phyloP scores from a whole-genome alignment of 2,888 invertebrate species.

The Lasioglossum figueresi region DNA sequence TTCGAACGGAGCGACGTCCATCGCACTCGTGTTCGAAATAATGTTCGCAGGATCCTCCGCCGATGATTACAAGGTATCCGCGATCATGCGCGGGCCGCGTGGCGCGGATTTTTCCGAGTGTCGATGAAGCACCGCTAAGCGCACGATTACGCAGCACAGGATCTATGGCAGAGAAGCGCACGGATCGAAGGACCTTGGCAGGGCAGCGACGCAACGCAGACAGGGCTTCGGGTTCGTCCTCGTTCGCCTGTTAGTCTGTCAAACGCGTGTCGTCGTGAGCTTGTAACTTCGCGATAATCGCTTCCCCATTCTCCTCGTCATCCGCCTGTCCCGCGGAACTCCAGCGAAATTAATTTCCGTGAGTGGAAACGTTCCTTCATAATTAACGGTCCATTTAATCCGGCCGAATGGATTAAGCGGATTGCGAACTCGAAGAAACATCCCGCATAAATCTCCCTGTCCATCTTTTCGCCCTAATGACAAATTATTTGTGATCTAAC shows the following conservation, averaged over 20 bases:
- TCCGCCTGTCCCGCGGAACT: slow-evolving; percentile 1
- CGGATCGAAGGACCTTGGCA: slow-evolving; percentile 42
- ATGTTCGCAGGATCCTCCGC: slow-evolving; percentile 42
- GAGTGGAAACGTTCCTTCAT: slow-evolving; percentile 14
- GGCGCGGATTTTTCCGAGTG: slow-evolving; percentile 53
- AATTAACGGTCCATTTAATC: slow-evolving; percentile 44
- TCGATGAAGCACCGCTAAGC: slow-evolving; percentile 56
- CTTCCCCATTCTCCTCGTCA: slow-evolving; percentile 47
- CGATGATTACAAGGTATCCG: slow-evolving; percentile 51
- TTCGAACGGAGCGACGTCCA: slow-evolving; percentile 35
- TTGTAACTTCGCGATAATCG: slow-evolving; percentile 65
- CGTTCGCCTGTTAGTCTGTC: slow-evolving; percentile 57
- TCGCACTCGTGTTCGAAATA: slow-evolving; percentile 37
- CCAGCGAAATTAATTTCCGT: slow-evolving; percentile 43
- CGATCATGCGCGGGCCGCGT: slow-evolving; percentile 41
- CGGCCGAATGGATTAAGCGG: background rate
- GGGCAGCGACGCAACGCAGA: slow-evolving; percentile 41
- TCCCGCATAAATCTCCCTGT: background rate
- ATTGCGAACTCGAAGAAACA: background rate
- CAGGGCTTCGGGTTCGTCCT: slow-evolving; percentile 59
- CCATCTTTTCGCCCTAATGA: background rate
- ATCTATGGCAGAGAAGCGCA: slow-evolving; percentile 26
- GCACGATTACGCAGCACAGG: slow-evolving; percentile 53
- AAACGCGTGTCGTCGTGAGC: slow-evolving; percentile 56
- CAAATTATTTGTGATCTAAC: background rate